Conservation (phyloP, 2,888 invertebrate species). For the Cyrtodaria siliqua region DNA sequence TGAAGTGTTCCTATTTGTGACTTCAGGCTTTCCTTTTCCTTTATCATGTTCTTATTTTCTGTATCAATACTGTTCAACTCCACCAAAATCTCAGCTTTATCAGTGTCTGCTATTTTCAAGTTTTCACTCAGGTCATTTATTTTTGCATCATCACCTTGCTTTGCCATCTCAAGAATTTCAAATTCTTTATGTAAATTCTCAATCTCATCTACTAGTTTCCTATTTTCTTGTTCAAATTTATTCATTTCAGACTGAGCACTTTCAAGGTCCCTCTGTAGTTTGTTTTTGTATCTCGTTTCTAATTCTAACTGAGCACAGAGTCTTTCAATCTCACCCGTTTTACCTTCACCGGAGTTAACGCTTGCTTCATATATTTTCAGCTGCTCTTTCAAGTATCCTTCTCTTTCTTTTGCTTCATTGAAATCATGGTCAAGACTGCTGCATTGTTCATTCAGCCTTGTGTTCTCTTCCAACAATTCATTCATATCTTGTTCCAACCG, state of each 20-base stretch:
- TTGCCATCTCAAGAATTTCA: constrained; percentile 4
- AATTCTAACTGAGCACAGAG: constrained; percentile 51
- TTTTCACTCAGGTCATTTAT: constrained; percentile 14
- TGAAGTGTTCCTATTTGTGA: constrained; percentile 37
- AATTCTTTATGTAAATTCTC: constrained; percentile 32
- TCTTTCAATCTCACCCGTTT: constrained; percentile 25
- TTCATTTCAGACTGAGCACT: constrained; percentile 10
- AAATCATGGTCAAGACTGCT: constrained; percentile 44
- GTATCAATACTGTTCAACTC: constrained; percentile 45
- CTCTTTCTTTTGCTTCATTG: constrained; percentile 34
- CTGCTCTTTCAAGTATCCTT: constrained; percentile 44
- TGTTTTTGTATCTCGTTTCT: constrained; percentile 51
- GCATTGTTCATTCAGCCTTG: constrained; percentile 36
- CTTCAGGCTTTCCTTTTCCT: constrained; percentile 30
- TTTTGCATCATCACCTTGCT: constrained; percentile 17
- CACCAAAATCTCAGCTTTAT: constrained; percentile 19
- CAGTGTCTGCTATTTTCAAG: constrained; percentile 21
- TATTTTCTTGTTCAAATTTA: constrained; percentile 28
- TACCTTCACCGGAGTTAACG: constrained; percentile 7
- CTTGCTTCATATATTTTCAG: constrained; percentile 42
- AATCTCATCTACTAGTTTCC: constrained; percentile 19
- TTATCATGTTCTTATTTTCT: constrained; percentile 4
- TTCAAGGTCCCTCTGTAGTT: constrained; percentile 49
- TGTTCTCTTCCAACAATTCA: constrained; percentile 31
- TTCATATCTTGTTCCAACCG: constrained; percentile 42